Evolutionary conservation across 2,113 vertebrate genomes (phyloP).

Genomic region (Nannospalax galili): DNA sequence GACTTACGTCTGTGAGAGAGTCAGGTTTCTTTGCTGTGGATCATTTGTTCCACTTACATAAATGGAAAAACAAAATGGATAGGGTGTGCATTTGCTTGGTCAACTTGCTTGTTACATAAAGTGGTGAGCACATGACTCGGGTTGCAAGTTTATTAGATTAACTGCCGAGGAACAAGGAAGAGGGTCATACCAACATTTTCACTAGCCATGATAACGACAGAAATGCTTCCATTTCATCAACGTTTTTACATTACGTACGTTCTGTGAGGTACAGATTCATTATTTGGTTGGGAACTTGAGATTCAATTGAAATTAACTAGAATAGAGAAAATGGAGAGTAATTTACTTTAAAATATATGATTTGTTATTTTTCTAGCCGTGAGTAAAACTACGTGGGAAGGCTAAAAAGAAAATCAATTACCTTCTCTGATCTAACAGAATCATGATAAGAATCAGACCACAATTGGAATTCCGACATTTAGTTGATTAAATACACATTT

Average conservation of each 20-base stretch:
- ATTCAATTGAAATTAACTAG: not conserved
- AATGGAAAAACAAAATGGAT: constrained; percentile 15
- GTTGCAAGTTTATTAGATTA: not conserved
- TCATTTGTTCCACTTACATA: not conserved
- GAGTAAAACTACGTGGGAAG: not conserved
- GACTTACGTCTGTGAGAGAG: not conserved
- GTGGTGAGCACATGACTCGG: not conserved
- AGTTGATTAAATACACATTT: not conserved
- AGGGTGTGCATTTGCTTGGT: not conserved
- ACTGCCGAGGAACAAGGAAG: not conserved
- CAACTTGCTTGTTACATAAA: not conserved
- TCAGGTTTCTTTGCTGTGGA: constrained; percentile 44
- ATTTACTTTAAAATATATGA: not conserved
- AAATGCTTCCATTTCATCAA: not conserved
- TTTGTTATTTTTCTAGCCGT: constrained; percentile 6
- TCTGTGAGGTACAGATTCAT: not conserved
- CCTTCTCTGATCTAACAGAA: not conserved
- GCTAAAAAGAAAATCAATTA: not conserved
- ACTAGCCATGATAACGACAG: not conserved
- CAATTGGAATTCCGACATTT: not conserved
- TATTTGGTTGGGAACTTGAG: constrained; percentile 18
- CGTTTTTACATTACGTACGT: not conserved
- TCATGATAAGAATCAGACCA: not conserved
- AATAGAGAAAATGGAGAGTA: not conserved
- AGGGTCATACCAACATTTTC: not conserved